These are phyloP conservation scores for Coenonympha glycerion DNA, from an alignment of 2,888 invertebrate genomes.

Conservation along the genomic window DNA sequence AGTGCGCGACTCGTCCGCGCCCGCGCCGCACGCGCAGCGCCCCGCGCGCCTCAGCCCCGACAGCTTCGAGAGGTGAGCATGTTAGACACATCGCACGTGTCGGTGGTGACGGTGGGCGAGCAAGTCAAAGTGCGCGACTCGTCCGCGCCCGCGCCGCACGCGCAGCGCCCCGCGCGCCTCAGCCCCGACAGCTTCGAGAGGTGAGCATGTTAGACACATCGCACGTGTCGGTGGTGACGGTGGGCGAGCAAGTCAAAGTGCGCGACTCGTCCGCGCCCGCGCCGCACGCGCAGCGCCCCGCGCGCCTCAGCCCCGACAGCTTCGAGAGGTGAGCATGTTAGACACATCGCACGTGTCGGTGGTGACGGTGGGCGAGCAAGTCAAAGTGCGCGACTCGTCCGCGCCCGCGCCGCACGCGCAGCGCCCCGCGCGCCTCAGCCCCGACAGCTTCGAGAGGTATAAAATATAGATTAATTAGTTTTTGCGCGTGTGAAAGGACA, in stretches of 20 bases:
- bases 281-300: conserved; percentile 34
- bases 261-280: conserved; percentile 80
- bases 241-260: conserved; percentile 87
- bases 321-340: conserved; percentile 68
- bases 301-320: conserved; percentile 65
- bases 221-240: conserved; percentile 93
- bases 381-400: conserved; percentile 84
- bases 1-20: conserved; percentile 82
- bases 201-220: conserved; percentile 84
- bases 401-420: conserved; percentile 52
- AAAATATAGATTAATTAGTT: too few relatives aligned
- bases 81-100: conserved; percentile 94
- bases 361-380: conserved; percentile 89
- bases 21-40: conserved; percentile 42
- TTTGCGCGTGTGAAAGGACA: too few relatives aligned
- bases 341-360: conserved; percentile 95
- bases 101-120: conserved; percentile 92
- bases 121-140: conserved; percentile 87
- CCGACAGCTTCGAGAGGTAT: conserved; percentile 78
- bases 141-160: conserved; percentile 56
- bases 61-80: conserved; percentile 72
- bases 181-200: conserved; percentile 76
- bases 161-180: conserved; percentile 20
- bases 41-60: conserved; percentile 50
- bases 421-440: conserved; percentile 25